Conservation (phyloP, 2,797 vertebrate species). For the Parauchenoglanis punctatus region DNA sequence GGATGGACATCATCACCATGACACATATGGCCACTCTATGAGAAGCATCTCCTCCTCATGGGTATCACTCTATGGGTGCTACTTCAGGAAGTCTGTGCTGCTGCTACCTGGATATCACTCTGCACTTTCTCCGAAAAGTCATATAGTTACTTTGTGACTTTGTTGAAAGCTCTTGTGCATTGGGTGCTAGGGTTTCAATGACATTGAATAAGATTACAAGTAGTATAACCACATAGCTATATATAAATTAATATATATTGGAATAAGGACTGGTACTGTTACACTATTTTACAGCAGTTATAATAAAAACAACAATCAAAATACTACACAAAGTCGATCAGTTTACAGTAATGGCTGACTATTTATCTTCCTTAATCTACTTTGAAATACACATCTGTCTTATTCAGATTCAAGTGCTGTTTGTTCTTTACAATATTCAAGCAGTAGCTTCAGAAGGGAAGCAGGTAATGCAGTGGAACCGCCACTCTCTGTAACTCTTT, state of each 20-base stretch:
- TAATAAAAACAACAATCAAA: background rate
- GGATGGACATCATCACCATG: background rate
- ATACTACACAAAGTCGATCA: background rate
- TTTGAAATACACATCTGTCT: slow-evolving; percentile 36
- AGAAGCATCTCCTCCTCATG: background rate
- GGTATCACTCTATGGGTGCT: background rate
- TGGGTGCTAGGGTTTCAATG: background rate
- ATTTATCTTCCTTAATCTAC: slow-evolving; percentile 16
- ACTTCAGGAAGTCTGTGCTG: background rate
- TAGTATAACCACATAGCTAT: background rate
- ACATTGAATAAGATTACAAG: background rate
- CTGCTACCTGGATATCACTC: background rate
- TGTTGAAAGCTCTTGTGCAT: background rate
- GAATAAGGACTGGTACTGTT: background rate
- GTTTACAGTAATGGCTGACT: background rate
- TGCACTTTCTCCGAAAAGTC: background rate
- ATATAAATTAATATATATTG: background rate
- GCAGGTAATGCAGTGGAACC: slow-evolving; percentile 44
- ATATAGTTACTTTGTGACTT: background rate
- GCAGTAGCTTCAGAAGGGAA: slow-evolving; percentile 40
- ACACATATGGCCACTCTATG: background rate
- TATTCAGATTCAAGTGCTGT: background rate
- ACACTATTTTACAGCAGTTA: background rate
- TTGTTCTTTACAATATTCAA: slow-evolving; percentile 59
- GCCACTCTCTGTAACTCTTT: slow-evolving; percentile 45